Conservation (phyloP, 2,113 vertebrate genomes). For the Sakesphorus luctuosus region DNA sequence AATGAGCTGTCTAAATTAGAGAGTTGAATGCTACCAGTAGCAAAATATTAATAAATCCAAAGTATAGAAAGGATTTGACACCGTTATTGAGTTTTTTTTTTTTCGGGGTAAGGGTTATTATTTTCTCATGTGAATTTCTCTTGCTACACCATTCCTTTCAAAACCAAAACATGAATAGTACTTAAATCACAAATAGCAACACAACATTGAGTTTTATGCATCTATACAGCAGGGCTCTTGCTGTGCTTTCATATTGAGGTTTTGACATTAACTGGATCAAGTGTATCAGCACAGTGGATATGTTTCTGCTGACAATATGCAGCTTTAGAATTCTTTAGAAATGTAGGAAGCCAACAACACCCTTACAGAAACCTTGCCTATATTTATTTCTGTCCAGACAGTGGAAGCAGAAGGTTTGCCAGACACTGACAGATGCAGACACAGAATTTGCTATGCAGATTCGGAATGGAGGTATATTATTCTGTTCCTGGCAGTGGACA, state of each 20-base stretch:
- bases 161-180: not conserved
- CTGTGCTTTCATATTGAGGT: not conserved
- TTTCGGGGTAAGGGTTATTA: not conserved
- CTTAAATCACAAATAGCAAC: not conserved
- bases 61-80: conserved; percentile 27
- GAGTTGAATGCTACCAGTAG: not conserved
- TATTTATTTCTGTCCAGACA: not conserved
- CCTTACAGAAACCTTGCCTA: not conserved
- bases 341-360: not conserved
- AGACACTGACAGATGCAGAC: not conserved
- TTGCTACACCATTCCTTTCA: not conserved
- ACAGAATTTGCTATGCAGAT: not conserved
- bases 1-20: conserved; percentile 49
- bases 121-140: conserved; percentile 11
- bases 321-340: not conserved
- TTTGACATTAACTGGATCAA: conserved; percentile 6
- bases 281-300: not conserved
- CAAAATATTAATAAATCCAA: conserved; percentile 21
- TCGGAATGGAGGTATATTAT: not conserved
- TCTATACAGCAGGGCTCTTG: not conserved
- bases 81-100: not conserved
- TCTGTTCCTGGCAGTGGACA: not conserved
- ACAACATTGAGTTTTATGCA: conserved; percentile 12
- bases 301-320: conserved; percentile 1
- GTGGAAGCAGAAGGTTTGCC: not conserved